A percentile compares a stretch with the other conserved stretches of the same genome.
Conservation (phyloP, 2,113 vertebrate genomes). For the Balaenoptera acutorostrata region DNA sequence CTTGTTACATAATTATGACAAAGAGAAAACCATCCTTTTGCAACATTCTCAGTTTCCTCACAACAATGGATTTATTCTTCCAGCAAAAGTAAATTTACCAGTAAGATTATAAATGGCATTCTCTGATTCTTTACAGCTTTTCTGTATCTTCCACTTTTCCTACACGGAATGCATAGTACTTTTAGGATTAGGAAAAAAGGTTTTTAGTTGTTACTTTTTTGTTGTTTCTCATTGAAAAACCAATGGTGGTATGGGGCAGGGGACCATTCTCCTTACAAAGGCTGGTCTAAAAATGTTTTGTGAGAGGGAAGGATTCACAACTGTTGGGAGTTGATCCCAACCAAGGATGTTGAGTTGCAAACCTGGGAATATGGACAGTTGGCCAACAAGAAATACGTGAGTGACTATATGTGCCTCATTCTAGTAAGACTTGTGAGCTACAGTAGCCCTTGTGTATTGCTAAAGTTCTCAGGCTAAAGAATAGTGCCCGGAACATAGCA, state of each 20-base stretch:
- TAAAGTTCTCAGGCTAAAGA: neutral
- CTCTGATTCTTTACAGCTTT: neutral
- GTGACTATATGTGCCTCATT: neutral
- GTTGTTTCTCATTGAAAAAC: neutral
- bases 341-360: neutral
- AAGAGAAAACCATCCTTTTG: neutral
- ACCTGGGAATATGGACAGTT: neutral
- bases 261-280: neutral
- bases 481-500: neutral
- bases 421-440: neutral
- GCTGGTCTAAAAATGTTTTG: neutral
- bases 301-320: neutral
- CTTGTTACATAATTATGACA: neutral
- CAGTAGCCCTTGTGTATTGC: too few species aligned
- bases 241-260: neutral
- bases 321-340: neutral
- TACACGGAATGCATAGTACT: neutral
- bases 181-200: neutral
- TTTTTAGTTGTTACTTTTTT: neutral
- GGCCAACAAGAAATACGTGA: neutral
- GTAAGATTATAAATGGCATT: neutral
- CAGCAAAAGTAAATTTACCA: constrained; percentile 10
- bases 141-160: neutral
- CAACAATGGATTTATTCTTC: constrained; percentile 9
- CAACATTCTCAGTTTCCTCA: neutral